Evolutionary conservation across 2,888 invertebrate genomes (phyloP), one percentile per base, ranked within the genome.

Genomic region (Dicycla oo): DNA sequence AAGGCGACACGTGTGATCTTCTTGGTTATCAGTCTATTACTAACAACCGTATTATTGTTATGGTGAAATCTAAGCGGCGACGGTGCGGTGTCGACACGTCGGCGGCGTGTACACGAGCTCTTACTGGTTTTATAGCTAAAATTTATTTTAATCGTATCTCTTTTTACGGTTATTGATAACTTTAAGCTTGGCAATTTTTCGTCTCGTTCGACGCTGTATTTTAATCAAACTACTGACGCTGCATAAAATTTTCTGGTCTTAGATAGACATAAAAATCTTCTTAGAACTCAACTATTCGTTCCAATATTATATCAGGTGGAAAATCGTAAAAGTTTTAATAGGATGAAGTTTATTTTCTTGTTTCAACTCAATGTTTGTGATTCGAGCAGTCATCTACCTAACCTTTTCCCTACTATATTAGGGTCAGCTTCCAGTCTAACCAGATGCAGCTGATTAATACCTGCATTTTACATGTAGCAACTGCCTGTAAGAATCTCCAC

Each of bases 201-300:
- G 6, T 60, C 54, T 51, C 47, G 11, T 62, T 30, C 6, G 51
- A 40, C 63, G 65, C 61, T 61, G 38, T 73, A 53, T 58, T 73
- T 58, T 58, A 58, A 73, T 63, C 53, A 73, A 77, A 76, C 56
- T 53, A 43, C 79, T 66, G 34, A 79, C 26, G 53, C 47, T 65
- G 76, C 73, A 65, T 73, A 65, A 76, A 72, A 73, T 78, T 51
- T 79, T 62, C 23, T n/a, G 40, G 60, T 45, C 43, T 51, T 20
- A 43, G 38, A 51, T 30, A 30, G 34, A 56, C 18, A 45, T 76
- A 61, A 65, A 51, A 61, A 18, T 61, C 30, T 60, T 71, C 43
- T 23, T 4, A 20, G 6, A 38, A 20, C 26, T 75, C 5, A 26
- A 45, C 43, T 58, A 40, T 69, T 63, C n/a, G 11, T 47, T 77